phyloP scores from a whole-genome alignment of 2,113 vertebrate genomes.

The Microtus pennsylvanicus region DNA sequence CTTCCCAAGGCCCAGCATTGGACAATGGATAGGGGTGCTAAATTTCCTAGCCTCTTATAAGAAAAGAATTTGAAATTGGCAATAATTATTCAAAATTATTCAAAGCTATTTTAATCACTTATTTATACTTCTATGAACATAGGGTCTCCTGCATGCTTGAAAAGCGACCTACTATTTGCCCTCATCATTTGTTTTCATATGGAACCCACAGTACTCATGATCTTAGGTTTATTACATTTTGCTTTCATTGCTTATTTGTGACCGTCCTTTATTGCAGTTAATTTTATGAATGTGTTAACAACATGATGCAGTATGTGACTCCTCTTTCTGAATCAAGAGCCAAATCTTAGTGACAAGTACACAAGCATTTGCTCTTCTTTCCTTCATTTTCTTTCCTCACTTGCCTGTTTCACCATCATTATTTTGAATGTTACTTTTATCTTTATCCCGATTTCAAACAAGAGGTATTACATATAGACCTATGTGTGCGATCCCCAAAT shows the following conservation, averaged over 20 bases:
- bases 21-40: neutral
- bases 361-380: neutral
- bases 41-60: neutral
- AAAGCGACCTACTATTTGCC: too few species aligned
- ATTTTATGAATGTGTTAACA: neutral
- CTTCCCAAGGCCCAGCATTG: neutral
- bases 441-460: neutral
- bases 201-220: neutral
- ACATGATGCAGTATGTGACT: neutral
- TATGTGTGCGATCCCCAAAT: neutral
- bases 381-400: neutral
- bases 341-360: neutral
- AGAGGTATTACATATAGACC: neutral
- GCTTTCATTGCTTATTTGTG: neutral
- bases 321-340: neutral
- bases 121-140: neutral
- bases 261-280: slow-evolving; percentile 1
- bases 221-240: neutral
- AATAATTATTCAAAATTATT: slow-evolving; percentile 24
- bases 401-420: neutral
- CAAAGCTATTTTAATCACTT: neutral
- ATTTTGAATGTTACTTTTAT: slow-evolving; percentile 32
- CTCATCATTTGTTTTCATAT: neutral
- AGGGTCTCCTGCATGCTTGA: neutral
- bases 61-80: neutral